Base-by-base conservation (phyloP, 2,113 vertebrate species). In the Chitala chitala region DNA sequence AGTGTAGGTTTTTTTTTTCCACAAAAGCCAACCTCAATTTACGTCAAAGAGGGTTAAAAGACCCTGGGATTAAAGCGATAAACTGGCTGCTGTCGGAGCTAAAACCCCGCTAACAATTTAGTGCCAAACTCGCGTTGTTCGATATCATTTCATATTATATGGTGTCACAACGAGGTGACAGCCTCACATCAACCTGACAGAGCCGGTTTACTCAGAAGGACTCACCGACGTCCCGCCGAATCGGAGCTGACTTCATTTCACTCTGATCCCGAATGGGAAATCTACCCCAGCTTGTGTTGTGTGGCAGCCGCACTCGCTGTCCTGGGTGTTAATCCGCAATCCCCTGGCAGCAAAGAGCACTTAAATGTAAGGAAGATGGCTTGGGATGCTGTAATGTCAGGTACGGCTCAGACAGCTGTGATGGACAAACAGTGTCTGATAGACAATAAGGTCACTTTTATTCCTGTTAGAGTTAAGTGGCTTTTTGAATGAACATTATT, bases 1-100 rank as follows among this genome's bases (percentile, higher is more conserved):
- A 87, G 82, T 86, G 89, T 69, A 73, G 69, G 88, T 84, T 85
- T 83, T 83, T 80, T 86, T 84, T 84, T 80, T 83, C 79, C 87
- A 90, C 92, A 92, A 92, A 92, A 96, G 94, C 92, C 96, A 98
- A 92, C 92, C 93, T 98, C 94, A 94, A 96, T 98, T 96, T 98
- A 93, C 93, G 93, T 99, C 95, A 98, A 98, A 92, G 89, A 91
- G 88, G 90, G 92, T 94, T 98, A 95, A 93, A 95, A 95, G 92
- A 95, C 91, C 90, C 92, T 92, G 92, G 93, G 92, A 98, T 95
- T 96, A 96, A 94, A 95, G 94, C 92, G 94, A 92, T 95, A 95
- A 98, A 97, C 91, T 94, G 93, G 90, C 92, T 88, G 92, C 95
- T 96, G 96, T 98, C 96, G 95, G 92, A 91, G 88, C 93, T 90